phyloP scores from a whole-genome alignment of 1,140 invertebrate genomes.

The Anoplolepis gracilipes region DNA sequence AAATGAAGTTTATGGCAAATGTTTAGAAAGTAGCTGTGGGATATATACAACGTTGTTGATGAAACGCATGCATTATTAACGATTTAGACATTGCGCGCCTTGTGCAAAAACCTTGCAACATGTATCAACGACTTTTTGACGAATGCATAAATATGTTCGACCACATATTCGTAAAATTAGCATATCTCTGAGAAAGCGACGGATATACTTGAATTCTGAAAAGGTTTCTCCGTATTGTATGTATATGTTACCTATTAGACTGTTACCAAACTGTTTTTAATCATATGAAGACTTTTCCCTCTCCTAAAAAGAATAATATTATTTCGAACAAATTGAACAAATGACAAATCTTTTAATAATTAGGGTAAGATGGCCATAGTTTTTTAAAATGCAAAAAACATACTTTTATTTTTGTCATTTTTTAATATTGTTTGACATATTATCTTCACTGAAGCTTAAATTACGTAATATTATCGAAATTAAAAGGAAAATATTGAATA shows the following conservation, averaged over 20 bases:
- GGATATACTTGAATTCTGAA: background rate
- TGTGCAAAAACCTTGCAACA: background rate
- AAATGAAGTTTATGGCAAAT: conserved; percentile 48
- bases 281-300: background rate
- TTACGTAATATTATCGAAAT: too few species aligned
- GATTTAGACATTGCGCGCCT: background rate
- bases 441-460: too few species aligned
- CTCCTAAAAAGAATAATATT: background rate
- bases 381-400: too few species aligned
- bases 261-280: background rate
- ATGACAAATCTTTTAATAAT: background rate
- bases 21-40: conserved; percentile 40
- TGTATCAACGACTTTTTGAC: background rate
- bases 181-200: background rate
- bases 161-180: background rate
- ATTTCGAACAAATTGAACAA: background rate
- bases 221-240: background rate
- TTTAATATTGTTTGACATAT: too few species aligned
- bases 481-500: too few species aligned
- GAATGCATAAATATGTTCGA: conserved; percentile 9
- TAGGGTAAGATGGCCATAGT: too few species aligned
- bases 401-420: too few species aligned
- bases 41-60: conserved; percentile 5
- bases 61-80: conserved; percentile 51
- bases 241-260: background rate